Percentiles rank a stretch among this genome's conserved stretches.
These are phyloP conservation scores for Albula goreensis DNA, from an alignment of 2,113 vertebrate genomes.

Conservation along the genomic window DNA sequence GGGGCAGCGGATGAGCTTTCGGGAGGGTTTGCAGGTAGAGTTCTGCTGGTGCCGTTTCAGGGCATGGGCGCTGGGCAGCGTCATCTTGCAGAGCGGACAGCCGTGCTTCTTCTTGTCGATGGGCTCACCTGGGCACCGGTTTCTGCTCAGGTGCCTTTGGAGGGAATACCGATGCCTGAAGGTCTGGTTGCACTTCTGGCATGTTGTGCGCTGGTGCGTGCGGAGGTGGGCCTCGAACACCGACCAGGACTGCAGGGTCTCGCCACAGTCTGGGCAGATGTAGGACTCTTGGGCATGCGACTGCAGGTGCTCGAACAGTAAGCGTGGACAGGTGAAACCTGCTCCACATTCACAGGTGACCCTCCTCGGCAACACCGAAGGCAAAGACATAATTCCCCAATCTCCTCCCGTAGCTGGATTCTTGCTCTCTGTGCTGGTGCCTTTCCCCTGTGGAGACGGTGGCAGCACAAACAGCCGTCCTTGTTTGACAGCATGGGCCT, in stretches of 20 bases:
- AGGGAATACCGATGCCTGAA: conserved; percentile 66
- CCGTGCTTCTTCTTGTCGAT: conserved; percentile 51
- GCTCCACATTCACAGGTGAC: conserved; percentile 74
- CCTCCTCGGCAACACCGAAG: conserved; percentile 69
- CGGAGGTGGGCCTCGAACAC: conserved; percentile 71
- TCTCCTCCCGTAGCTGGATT: conserved; percentile 38
- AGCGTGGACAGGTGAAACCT: conserved; percentile 68
- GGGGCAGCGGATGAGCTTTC: conserved; percentile 67
- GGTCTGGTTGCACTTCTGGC: conserved; percentile 64
- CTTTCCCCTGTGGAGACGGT: conserved; percentile 32
- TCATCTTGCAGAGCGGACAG: conserved; percentile 65
- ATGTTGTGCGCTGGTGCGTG: conserved; percentile 50
- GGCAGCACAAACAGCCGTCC: conserved; percentile 45
- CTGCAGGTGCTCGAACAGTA: conserved; percentile 73
- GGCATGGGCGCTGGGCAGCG: conserved; percentile 62
- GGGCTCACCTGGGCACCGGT: conserved; percentile 61
- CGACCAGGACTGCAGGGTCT: conserved; percentile 69
- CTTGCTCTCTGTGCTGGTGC: conserved; percentile 13
- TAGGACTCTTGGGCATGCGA: conserved; percentile 72
- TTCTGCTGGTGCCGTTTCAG: conserved; percentile 68
- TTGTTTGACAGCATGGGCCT: conserved; percentile 26
- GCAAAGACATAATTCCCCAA: conserved; percentile 75
- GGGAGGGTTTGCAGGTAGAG: conserved; percentile 60
- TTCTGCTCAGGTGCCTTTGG: conserved; percentile 62
- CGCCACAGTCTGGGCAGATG: conserved; percentile 71